A percentile compares a stretch with the other conserved stretches of the same genome.
Evolutionary conservation across 64 coral and sea anemone species (phyloP).

Genomic region (Dendronephthya gigantea): DNA sequence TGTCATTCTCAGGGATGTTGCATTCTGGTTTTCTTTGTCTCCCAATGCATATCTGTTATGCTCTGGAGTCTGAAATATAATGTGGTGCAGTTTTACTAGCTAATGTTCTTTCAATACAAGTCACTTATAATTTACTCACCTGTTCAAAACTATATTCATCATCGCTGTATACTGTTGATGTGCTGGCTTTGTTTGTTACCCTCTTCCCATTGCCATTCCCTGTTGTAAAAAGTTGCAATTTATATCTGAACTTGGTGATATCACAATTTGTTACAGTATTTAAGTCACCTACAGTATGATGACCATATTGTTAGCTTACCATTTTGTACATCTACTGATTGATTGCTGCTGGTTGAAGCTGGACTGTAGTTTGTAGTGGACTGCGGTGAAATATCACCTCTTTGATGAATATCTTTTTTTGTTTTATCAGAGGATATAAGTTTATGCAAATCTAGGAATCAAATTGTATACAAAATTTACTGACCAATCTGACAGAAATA

Average conservation of each 20-base stretch:
- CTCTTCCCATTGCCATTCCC: neutral
- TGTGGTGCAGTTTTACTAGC: neutral
- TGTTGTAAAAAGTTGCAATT: neutral
- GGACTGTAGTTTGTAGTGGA: neutral
- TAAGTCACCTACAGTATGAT: neutral
- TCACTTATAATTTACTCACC: neutral
- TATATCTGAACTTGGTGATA: no score
- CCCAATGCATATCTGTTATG: neutral
- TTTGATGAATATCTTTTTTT: neutral
- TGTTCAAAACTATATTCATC: neutral
- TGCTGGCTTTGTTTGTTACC: neutral
- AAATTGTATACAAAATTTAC: no score
- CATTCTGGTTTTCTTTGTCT: conserved; percentile 6
- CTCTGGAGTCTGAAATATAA: no score
- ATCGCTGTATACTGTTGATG: neutral
- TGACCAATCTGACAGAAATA: no score
- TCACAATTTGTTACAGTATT: no score
- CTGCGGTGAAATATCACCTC: neutral
- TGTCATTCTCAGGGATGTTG: conserved; percentile 16
- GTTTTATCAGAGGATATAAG: neutral
- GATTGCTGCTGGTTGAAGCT: neutral
- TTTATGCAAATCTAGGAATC: neutral
- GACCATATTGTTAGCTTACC: neutral
- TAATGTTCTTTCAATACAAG: neutral
- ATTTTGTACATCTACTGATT: neutral